Evolutionary conservation across 2,888 invertebrate genomes (phyloP), one percentile per base, ranked within the genome.

Genomic region (Acleris laterana): DNA sequence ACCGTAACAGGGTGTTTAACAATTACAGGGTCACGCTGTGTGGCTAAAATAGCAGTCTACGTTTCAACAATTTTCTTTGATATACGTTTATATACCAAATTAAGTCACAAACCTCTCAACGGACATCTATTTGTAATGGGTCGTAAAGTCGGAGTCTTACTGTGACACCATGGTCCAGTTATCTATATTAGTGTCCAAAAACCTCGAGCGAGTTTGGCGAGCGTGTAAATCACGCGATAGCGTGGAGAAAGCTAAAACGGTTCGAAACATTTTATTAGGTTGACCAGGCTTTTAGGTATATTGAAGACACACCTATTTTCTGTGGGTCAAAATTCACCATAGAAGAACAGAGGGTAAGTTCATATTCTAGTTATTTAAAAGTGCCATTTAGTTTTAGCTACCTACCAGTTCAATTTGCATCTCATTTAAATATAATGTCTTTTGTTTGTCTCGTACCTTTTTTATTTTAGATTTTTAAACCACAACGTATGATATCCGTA

Each of bases 151-250:
- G 22, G 46, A 62, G 46, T 51, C 16, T 51, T 51, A 25, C 46
- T 57, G 51, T 66, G 66, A 57, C 66, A 66, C 51, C 51, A 38
- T 61, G 38, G 20, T 28, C 63, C 61, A 57, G 61, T 66, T 57
- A 66, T 56, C 61, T 62, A 20, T 38, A 38, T 38, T 13, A 38
- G 38, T 62, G 55, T 28, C 60, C 61, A 51, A 66, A 66, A 66
- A 25, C 80, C 65, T 68, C 48, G 49, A 56, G 71, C 82, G 77
- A 74, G 87, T 83, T 85, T 83, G 77, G 84, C 84, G 77, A 83
- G 84, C 76, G 79, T 59, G 84, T 87, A 87, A 86, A 87, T 86
- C 87, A 87, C 81, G 68, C 77, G 81, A 82, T 81, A 80, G 74
- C 77, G 76, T 74, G 77, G 84, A 80, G 86, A 86, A 85, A 86